These are phyloP conservation scores for Cheilosia urbana DNA, from an alignment of 2,888 invertebrate species.

Conservation along the genomic window DNA sequence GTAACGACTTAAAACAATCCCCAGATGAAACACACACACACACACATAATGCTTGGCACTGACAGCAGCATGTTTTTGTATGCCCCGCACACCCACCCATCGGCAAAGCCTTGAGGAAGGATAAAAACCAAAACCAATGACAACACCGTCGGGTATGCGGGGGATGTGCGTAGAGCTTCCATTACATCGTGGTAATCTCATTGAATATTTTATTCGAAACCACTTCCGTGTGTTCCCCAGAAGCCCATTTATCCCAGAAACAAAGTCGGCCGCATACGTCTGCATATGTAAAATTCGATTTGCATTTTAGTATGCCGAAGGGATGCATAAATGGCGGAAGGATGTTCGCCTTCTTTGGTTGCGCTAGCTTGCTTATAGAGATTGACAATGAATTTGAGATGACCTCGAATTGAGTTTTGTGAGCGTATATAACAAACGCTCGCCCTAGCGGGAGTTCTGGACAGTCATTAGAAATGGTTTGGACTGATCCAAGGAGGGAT, in stretches of 20 bases:
- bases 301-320: conserved; percentile 70
- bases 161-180: conserved; percentile 33
- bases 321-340: conserved; percentile 64
- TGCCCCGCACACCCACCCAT: conserved; percentile 5
- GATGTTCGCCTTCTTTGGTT: conserved; percentile 30
- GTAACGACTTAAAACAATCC: conserved; percentile 7
- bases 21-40: conserved; percentile 1
- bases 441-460: conserved; percentile 16
- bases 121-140: conserved; percentile 58
- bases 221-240: conserved; percentile 53
- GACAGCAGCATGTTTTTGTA: neutral
- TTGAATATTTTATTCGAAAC: conserved; percentile 71
- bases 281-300: conserved; percentile 71
- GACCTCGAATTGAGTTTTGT: conserved; percentile 58
- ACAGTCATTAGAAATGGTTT: conserved; percentile 28
- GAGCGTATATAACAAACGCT: conserved; percentile 10
- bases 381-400: conserved; percentile 74
- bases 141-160: conserved; percentile 28
- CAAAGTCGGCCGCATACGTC: conserved; percentile 18
- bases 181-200: conserved; percentile 54
- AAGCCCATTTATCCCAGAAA: conserved; percentile 38
- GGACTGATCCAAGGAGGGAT: conserved; percentile 24
- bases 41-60: conserved; percentile 13
- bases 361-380: conserved; percentile 17
- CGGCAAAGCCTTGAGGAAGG: conserved; percentile 2